Base-by-base conservation (phyloP, 2,797 vertebrate species). In the Ctenopoma multispine region DNA sequence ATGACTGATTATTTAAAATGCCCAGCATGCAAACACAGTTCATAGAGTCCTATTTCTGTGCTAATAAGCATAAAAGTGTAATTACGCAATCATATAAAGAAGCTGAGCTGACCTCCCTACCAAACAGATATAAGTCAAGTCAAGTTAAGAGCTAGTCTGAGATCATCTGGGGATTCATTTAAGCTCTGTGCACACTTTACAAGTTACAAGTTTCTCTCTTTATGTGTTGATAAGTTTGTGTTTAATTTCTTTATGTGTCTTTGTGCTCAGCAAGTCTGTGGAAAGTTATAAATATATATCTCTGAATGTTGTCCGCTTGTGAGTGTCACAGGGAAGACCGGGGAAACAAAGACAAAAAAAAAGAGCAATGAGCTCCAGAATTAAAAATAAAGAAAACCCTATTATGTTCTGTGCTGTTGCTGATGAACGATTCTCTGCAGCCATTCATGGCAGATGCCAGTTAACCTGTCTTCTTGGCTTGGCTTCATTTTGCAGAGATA, bases 1-100 rank as follows among this genome's bases (percentile, higher is more conserved):
- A 72, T 63, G 48, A 70, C 56, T 58, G n/a, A 36, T 29, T 44
- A 18, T 21, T 69, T 49, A 10, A 34, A 75, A 63, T 58, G 20
- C 43, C 31, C 23, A 57, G 59, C 40, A 21, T 60, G 43, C 24
- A 56, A 13, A 20, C 17, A 17, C 21, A 18, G 18, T 65, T 62
- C 4, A 61, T 10, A 7, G 47, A 49, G 8, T 7, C 53, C 44
- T 23, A 1, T 23, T 40, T 62, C 11, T 4, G 2, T 43, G 4
- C 34, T 38, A 23, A 63, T 58, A 23, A 38, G 20, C 15, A 55
- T 34, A 29, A 50, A 17, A 65, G 41, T 61, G 36, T 54, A 51
- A 77, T 29, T 70, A 14, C 31, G 60, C 43, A 54, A 5, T 47
- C 4, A 55, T 63, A 12, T 34, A n/a, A 41, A 31, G 9, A 31